These are phyloP conservation scores for Podiceps cristatus DNA, from an alignment of 2,113 vertebrate genomes.

Conservation along the genomic window DNA sequence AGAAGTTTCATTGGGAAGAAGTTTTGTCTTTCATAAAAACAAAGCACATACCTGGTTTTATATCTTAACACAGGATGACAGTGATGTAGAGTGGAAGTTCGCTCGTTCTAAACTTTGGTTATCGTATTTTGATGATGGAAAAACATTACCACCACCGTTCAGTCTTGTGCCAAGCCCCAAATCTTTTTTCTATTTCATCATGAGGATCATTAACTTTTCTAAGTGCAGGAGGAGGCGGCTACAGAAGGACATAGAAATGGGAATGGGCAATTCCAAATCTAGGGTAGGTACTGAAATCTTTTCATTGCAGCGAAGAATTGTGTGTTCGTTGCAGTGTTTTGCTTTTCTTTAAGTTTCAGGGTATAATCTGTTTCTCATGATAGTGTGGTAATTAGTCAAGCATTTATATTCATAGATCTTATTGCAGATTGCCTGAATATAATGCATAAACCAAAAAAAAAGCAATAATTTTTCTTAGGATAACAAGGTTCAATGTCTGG, in stretches of 20 bases:
- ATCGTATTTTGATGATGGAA: constrained; percentile 90
- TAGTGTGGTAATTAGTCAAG: not conserved
- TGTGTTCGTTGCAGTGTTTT: not conserved
- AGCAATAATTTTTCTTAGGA: not conserved
- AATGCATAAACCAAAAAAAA: not conserved
- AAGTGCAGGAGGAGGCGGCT: constrained; percentile 82
- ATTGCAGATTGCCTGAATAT: not conserved
- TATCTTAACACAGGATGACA: constrained; percentile 82
- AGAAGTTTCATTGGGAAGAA: not conserved
- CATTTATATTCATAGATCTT: not conserved
- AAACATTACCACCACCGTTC: constrained; percentile 89
- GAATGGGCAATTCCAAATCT: constrained; percentile 87
- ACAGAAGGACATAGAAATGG: constrained; percentile 86
- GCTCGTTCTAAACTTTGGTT: constrained; percentile 91
- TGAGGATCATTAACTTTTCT: constrained; percentile 80
- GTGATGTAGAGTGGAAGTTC: constrained; percentile 92
- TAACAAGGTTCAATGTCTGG: not conserved
- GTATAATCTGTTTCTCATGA: not conserved
- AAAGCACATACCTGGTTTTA: not conserved
- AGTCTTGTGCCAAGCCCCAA: constrained; percentile 90
- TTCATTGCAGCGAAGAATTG: not conserved
- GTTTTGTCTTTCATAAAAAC: not conserved
- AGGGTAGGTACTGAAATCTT: constrained; percentile 76
- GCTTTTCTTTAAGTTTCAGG: not conserved
- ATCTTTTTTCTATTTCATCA: constrained; percentile 85